Conservation (phyloP, 1,140 invertebrate species). For the Dreissena polymorpha region DNA sequence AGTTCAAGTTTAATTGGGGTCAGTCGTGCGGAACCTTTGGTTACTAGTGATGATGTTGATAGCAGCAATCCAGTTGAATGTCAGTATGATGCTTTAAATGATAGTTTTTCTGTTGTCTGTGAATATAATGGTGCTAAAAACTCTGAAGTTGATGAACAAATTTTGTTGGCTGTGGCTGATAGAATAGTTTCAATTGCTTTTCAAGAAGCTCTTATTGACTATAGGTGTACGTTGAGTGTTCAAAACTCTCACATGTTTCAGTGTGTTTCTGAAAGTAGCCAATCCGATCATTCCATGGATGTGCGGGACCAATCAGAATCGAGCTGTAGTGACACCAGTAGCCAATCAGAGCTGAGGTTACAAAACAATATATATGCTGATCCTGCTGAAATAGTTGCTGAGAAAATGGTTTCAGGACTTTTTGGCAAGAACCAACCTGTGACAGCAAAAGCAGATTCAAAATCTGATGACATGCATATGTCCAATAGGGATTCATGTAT, state of each 20-base stretch:
- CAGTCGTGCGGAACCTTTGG: neutral
- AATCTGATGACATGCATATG: too few relatives aligned
- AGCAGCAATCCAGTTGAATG: neutral
- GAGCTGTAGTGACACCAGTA: constrained; percentile 10
- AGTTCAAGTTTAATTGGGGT: too few relatives aligned
- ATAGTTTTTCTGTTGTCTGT: neutral
- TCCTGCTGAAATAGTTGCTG: constrained; percentile 20
- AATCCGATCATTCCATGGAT: constrained; percentile 53
- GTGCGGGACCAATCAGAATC: constrained; percentile 47
- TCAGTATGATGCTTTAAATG: neutral
- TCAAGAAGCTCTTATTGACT: constrained; percentile 46
- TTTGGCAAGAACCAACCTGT: constrained; percentile 9
- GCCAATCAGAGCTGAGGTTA: constrained; percentile 3
- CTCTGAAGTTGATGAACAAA: constrained; percentile 15
- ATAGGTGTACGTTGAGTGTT: constrained; percentile 23
- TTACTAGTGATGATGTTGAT: neutral
- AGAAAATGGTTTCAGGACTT: constrained; percentile 34
- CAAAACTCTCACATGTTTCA: neutral
- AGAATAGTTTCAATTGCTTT: constrained; percentile 39
- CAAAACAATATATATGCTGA: constrained; percentile 17
- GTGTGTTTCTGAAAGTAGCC: constrained; percentile 47
- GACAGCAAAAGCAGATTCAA: too few relatives aligned
- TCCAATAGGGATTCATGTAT: too few relatives aligned
- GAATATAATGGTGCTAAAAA: neutral
- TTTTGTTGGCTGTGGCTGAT: constrained; percentile 37